Evolutionary conservation across 2,888 invertebrate genomes (phyloP), one percentile per base, ranked within the genome.

Genomic region (Dynastes grantii): DNA sequence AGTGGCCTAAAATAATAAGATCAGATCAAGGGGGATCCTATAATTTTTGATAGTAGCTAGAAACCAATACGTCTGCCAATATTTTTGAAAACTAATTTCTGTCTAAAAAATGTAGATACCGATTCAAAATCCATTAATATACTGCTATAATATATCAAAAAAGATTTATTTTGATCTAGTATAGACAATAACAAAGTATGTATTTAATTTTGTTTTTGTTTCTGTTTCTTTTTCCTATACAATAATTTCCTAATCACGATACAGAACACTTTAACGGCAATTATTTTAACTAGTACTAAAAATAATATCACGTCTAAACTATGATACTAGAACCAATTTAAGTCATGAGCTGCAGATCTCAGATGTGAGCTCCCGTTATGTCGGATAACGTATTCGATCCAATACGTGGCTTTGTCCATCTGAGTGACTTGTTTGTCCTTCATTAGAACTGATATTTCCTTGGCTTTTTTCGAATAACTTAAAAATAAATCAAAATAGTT

Each of bases 351-450:
- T 11, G 80, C 78, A 13, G 77, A 79, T n/a, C 81, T 79, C 37
- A 81, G 79, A 76, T 83, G 82, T 16, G 61, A 40, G 27, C 82
- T 81, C n/a, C 83, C 83, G 55, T 82, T 82, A 64, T 83, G 81
- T 22, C 78, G 78, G 8, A 83, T 79, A 2, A 84, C 82, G 64
- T 84, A 80, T 51, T 84, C 82, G 13, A 83, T 77, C 83, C 82
- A 83, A 76, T 80, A 82, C 8, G 82, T 76, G 13, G 82, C 83
- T 49, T 80, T 80, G 13, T 83, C 79, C 29, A 83, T 40, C 1
- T 81, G 83, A 8, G 70, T 58, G n/a, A 81, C 55, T 8, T 76
- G 80, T 63, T 81, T 78, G 22, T 82, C 82, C 45, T 76, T 79
- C 67, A 83, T 78, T 55, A 81, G 37, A 1, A 29, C 32, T 0